Percentiles rank a stretch among this genome's conserved stretches.
phyloP scores from a whole-genome alignment of 2,888 invertebrate species.

The Drosophila testacea region DNA sequence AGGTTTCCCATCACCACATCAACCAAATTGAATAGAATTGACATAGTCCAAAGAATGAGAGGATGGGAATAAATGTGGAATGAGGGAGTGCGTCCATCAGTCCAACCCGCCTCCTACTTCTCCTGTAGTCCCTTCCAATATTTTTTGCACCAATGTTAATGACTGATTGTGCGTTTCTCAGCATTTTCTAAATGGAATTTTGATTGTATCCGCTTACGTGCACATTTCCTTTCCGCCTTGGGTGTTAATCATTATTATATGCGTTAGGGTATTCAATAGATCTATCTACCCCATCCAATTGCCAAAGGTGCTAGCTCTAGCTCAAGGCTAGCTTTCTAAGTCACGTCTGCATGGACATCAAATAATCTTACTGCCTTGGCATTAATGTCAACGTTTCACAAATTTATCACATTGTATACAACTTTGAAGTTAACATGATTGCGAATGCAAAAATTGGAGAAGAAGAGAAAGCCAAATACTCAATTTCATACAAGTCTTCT shows the following conservation, averaged over 20 bases:
- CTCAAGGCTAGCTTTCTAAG: constrained; percentile 43
- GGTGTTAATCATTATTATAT: constrained; percentile 57
- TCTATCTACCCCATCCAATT: background rate
- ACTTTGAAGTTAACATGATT: background rate
- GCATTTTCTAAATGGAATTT: constrained; percentile 74
- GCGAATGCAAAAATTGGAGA: background rate
- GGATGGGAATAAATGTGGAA: background rate
- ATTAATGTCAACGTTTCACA: constrained; percentile 53
- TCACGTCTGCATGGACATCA: constrained; percentile 60
- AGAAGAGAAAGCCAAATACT: background rate
- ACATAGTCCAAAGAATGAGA: constrained; percentile 6
- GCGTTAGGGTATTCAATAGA: constrained; percentile 13
- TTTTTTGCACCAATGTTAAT: constrained; percentile 62
- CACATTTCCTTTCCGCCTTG: constrained; percentile 50
- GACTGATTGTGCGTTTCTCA: constrained; percentile 78
- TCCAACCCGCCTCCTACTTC: background rate
- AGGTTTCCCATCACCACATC: constrained; percentile 42
- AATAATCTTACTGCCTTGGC: constrained; percentile 29
- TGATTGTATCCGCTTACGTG: constrained; percentile 81
- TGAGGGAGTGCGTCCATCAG: constrained; percentile 11
- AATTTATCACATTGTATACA: constrained; percentile 51
- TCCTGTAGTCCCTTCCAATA: constrained; percentile 3
- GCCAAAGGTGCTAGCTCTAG: background rate
- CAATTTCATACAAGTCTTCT: too few species aligned
- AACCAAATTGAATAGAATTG: constrained; percentile 69